A percentile compares a stretch with the other conserved stretches of the same genome.
phyloP scores from a whole-genome alignment of 2,888 invertebrate species.

The Cepaea hortensis region DNA sequence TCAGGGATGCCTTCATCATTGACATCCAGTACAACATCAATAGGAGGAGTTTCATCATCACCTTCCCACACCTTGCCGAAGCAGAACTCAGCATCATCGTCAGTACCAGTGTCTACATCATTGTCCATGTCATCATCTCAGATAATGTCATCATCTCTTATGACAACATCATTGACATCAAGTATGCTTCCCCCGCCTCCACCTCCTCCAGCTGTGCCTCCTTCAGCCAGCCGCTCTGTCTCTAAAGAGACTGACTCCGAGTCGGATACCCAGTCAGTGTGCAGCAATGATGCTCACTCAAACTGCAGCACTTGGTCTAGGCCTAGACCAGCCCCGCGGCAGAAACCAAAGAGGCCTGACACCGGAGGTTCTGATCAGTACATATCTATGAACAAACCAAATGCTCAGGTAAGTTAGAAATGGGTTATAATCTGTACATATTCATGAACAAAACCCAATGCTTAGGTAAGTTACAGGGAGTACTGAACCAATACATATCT shows the following conservation, averaged over 20 bases:
- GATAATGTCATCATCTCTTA: constrained; percentile 44
- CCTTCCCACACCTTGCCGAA: constrained; percentile 22
- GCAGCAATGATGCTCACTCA: constrained; percentile 58
- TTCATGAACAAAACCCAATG: background rate
- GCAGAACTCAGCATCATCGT: background rate
- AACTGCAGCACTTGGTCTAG: constrained; percentile 61
- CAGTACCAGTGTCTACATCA: background rate
- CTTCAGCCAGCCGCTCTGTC: constrained; percentile 52
- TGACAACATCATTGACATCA: constrained; percentile 51
- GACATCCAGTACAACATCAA: background rate
- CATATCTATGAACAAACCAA: constrained; percentile 70
- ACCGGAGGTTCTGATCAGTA: constrained; percentile 67
- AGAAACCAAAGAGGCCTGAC: constrained; percentile 60
- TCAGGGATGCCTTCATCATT: background rate
- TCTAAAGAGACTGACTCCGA: constrained; percentile 54
- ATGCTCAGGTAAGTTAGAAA: constrained; percentile 56
- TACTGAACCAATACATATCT: constrained; percentile 69
- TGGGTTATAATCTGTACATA: background rate
- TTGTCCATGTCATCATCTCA: constrained; percentile 44
- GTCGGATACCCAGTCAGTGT: constrained; percentile 60
- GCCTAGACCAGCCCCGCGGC: constrained; percentile 66
- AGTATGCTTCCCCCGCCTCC: constrained; percentile 48
- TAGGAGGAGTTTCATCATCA: background rate
- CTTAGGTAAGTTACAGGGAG: constrained; percentile 57
- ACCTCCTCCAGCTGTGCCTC: constrained; percentile 50